Conservation (phyloP, 2,888 invertebrate species). For the Meta bourneti region DNA sequence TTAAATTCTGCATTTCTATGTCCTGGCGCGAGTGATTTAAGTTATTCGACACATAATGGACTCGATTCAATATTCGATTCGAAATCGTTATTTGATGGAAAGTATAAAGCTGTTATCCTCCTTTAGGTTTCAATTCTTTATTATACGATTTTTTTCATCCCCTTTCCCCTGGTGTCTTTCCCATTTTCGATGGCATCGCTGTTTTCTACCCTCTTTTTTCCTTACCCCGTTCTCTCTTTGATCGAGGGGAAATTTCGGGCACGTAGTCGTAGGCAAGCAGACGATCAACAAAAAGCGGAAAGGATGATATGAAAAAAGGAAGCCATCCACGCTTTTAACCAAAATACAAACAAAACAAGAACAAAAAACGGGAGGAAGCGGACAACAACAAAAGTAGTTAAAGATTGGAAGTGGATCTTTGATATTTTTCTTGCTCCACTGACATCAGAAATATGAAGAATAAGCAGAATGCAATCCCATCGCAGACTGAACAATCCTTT, state of each 20-base stretch:
- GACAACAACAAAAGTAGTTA: constrained; percentile 43
- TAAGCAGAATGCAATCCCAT: constrained; percentile 20
- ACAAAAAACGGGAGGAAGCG: background rate
- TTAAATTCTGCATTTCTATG: background rate
- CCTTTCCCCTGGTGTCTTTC: constrained; percentile 21
- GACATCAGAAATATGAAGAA: constrained; percentile 43
- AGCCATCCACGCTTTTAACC: constrained; percentile 40
- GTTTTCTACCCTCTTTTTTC: background rate
- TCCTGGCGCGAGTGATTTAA: background rate
- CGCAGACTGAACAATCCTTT: background rate
- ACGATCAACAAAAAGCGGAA: background rate
- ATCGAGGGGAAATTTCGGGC: constrained; percentile 34
- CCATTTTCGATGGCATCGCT: constrained; percentile 28
- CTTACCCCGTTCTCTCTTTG: constrained; percentile 4
- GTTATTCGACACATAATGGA: constrained; percentile 37
- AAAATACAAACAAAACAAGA: constrained; percentile 24
- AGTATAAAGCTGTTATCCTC: constrained; percentile 55
- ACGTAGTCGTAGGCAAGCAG: constrained; percentile 24
- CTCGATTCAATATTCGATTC: constrained; percentile 40
- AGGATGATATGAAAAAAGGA: constrained; percentile 17
- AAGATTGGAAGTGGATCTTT: constrained; percentile 34
- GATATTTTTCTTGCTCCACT: constrained; percentile 32
- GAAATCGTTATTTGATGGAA: constrained; percentile 59
- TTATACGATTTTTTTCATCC: background rate
- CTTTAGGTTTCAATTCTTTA: constrained; percentile 36